Evolutionary conservation across 2,888 invertebrate genomes (phyloP).

Genomic region (Carcina quercana): DNA sequence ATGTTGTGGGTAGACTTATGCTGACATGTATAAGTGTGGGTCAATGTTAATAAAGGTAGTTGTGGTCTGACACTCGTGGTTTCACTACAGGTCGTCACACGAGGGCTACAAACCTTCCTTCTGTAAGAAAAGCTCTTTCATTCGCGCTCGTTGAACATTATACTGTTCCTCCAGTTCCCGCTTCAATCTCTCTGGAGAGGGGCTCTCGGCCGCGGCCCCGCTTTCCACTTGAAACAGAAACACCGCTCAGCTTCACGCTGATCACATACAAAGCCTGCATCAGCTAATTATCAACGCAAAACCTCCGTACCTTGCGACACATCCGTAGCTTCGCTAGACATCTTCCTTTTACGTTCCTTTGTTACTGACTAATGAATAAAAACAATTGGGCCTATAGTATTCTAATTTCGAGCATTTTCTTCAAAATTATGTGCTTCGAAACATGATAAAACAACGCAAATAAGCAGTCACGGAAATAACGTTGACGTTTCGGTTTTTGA

Average conservation of each 20-base stretch:
- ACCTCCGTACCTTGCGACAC: conserved; percentile 57
- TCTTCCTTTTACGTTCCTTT: conserved; percentile 20
- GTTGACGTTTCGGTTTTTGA: conserved; percentile 26
- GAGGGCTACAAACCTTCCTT: conserved; percentile 85
- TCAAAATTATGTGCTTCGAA: conserved; percentile 5
- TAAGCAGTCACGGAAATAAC: conserved; percentile 23
- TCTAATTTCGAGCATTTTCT: conserved; percentile 11
- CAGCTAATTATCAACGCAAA: conserved; percentile 21
- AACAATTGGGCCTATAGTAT: conserved; percentile 1
- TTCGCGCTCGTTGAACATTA: conserved; percentile 91
- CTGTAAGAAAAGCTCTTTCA: conserved; percentile 94
- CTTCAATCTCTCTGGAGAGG: conserved; percentile 35
- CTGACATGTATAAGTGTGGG: too few relatives aligned
- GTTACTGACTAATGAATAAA: conserved; percentile 1
- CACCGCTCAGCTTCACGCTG: conserved; percentile 51
- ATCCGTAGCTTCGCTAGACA: conserved; percentile 47
- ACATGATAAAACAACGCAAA: conserved; percentile 15
- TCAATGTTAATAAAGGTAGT: too few relatives aligned
- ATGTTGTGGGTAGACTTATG: too few relatives aligned
- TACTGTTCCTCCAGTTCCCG: conserved; percentile 87
- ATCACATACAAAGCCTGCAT: conserved; percentile 28
- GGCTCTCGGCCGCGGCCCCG: conserved; percentile 33
- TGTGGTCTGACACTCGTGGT: too few relatives aligned
- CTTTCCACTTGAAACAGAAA: conserved; percentile 65
- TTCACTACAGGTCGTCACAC: conserved; percentile 22